Base-by-base conservation (phyloP, 2,113 vertebrate species). In the Tautogolabrus adspersus region DNA sequence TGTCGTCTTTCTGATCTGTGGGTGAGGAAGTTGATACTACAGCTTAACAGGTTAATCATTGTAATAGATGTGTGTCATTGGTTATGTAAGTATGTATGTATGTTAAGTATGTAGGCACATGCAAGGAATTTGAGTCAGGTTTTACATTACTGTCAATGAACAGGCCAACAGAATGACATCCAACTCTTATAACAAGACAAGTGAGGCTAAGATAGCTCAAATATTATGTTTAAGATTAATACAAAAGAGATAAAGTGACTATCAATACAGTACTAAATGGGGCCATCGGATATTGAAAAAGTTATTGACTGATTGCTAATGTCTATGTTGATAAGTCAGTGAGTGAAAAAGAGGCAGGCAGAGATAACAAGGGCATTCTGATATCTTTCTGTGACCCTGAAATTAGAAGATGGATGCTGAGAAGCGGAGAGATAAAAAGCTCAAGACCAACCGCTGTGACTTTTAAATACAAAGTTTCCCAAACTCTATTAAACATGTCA, bases 401-500 rank as follows among this genome's bases (percentile, higher is more conserved):
- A 81, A 76, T 62, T 30, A 72, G 30, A 69, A 72, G 65, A 81
- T 65, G 65, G 62, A 83, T 60, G 61, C 54, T 70, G 38, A 67
- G 57, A 81, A 52, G 34, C 22, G 1, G 40, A 71, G 23, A 68
- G 15, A 54, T 59, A 70, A 47, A 71, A 72, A 71, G 56, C 81
- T 88, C 38, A 6, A n/a, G 89, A 90, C 91, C 88, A 63, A 89
- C 92, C 22, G 60, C 89, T 87, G 91, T 49, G 87, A 73, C 77
- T 76, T 60, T 72, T 76, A 72, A 55, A 75, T 59, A 40, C 73
- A 83, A 90, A 90, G 86, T 94, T 93, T 49, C 77, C 78, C 75
- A 78, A 92, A 94, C 89, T 91, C 87, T 85, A 94, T 94, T 92
- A 93, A 93, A 92, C 88, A 87, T 75, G 89, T 89, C 91, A 92